Evolutionary conservation across 2,888 invertebrate species (phyloP), one percentile per base, ranked within the genome.

Genomic region (Erebia epiphron): DNA sequence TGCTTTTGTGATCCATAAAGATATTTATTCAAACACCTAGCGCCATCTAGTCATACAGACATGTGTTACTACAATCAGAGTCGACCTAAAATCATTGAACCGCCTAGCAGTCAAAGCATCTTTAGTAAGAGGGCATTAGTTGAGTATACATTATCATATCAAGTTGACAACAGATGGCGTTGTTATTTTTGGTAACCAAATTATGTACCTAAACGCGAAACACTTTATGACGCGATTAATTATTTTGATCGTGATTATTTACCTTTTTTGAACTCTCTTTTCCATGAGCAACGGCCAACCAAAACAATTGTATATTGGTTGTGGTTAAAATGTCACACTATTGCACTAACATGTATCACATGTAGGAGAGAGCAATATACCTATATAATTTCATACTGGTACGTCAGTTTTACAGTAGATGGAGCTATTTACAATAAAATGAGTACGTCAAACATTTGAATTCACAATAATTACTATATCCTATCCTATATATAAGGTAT

Each of bases 141-240:
- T 11, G 7, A 14, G 49, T n/a, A 41, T 11, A 1, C n/a, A 26
- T 7, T 16, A 26, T 54, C 5, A 50, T 7, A 14, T 13, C 43
- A 50, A 11, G 11, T 64, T 16, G 7, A 18, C 58, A 65, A 54
- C 9, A 69, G 69, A 66, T 61, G 41, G 69, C 65, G 69, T 41
- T 66, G 21, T 13, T 14, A 41, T 16, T 35, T 35, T 35, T 35
- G 5, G 35, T 35, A 35, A 35, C 35, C 35, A 35, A 35, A 35
- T n/a, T n/a, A n/a, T n/a, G n/a, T 35, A 35, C 35, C 35, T 7
- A 35, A 35, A 35, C 0, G 35, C 7, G 35, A 35, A 35, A 35
- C 26, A 26, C 35, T 35, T 35, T 9, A 16, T 18, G n/a, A 16
- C 16, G 16, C 8, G 16, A 56, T n/a, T 11, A 13, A 58, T 5